Evolutionary conservation across 2,888 invertebrate species (phyloP).

Genomic region (Hirtodrosophila alboralis): DNA sequence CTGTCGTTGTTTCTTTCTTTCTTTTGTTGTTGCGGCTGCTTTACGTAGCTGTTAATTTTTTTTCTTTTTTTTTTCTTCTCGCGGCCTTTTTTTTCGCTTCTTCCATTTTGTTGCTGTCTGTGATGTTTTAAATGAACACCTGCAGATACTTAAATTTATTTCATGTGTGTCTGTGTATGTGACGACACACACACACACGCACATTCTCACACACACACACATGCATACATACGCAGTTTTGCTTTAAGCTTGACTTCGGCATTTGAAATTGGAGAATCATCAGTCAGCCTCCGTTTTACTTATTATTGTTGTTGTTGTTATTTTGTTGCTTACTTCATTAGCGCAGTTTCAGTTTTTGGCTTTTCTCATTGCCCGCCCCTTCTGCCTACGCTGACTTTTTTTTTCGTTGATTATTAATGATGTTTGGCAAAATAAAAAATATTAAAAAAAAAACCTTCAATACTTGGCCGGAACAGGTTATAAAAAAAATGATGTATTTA

Average conservation of each 20-base stretch:
- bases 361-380: conserved; percentile 5
- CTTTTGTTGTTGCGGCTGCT: conserved; percentile 44
- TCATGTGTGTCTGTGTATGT: conserved; percentile 54
- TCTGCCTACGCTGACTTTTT: neutral
- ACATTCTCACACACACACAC: conserved; percentile 11
- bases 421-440: conserved; percentile 53
- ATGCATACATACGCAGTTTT: conserved; percentile 20
- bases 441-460: conserved; percentile 44
- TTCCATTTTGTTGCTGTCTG: conserved; percentile 64
- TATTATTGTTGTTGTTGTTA: conserved; percentile 29
- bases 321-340: conserved; percentile 67
- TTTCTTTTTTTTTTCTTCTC: conserved; percentile 66
- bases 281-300: conserved; percentile 56
- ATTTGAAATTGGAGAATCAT: conserved; percentile 77
- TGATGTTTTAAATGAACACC: conserved; percentile 83
- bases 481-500: conserved; percentile 37
- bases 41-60: conserved; percentile 75
- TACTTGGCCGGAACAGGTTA: conserved; percentile 60
- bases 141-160: conserved; percentile 84
- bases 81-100: conserved; percentile 65
- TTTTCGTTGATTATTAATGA: conserved; percentile 60
- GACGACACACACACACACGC: conserved; percentile 14
- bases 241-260: conserved; percentile 70
- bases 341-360: conserved; percentile 50
- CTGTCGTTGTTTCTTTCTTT: conserved; percentile 26